Conservation (phyloP, 2,797 vertebrate genomes). For the Macrochelys suwanniensis region DNA sequence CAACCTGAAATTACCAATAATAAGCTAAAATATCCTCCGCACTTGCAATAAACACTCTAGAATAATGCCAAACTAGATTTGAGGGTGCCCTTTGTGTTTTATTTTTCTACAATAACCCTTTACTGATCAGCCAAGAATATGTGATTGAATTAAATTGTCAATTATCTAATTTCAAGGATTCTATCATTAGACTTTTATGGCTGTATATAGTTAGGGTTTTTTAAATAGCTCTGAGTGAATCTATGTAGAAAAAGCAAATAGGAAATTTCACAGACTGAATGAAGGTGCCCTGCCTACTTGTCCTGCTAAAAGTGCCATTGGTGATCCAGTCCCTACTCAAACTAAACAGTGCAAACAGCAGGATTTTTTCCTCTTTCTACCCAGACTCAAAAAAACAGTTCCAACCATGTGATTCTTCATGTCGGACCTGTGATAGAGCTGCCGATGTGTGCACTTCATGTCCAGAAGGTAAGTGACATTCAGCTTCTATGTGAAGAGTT, state of each 20-base stretch:
- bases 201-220: not conserved
- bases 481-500: not conserved
- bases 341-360: not conserved
- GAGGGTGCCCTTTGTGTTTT: not conserved
- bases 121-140: not conserved
- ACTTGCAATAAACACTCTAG: not conserved
- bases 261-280: not conserved
- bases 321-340: not conserved
- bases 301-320: not conserved
- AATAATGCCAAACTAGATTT: not conserved
- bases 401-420: conserved; percentile 83
- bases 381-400: conserved; percentile 74
- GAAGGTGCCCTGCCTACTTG: not conserved
- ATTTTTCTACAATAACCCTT: not conserved
- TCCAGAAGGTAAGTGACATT: conserved; percentile 83
- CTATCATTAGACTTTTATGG: not conserved
- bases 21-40: not conserved
- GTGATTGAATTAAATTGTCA: not conserved
- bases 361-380: not conserved
- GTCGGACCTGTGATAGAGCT: conserved; percentile 85
- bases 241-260: not conserved
- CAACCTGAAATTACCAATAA: not conserved
- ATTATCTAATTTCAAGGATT: not conserved
- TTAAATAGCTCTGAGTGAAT: not conserved
- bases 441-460: conserved; percentile 86